Percentiles rank a stretch among this genome's conserved stretches.
phyloP scores from a whole-genome alignment of 2,888 invertebrate species.

The Craniophora ligustri region DNA sequence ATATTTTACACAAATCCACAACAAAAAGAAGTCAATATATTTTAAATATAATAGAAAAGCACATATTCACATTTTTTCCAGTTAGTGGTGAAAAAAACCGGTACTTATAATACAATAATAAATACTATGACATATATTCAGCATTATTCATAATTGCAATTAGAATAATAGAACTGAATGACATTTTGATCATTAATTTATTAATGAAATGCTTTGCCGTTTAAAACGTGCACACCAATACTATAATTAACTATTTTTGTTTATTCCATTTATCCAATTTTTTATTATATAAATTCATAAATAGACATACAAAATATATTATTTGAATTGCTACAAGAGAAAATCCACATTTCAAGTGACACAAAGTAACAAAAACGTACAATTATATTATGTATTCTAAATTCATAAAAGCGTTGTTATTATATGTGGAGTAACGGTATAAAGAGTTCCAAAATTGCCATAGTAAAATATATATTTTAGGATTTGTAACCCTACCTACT shows the following conservation, averaged over 20 bases:
- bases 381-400: constrained; percentile 23
- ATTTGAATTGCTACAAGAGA: constrained; percentile 37
- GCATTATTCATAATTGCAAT: constrained; percentile 22
- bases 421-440: constrained; percentile 30
- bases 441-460: constrained; percentile 49
- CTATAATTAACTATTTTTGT: constrained; percentile 6
- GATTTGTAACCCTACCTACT: constrained; percentile 27
- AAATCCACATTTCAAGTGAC: constrained; percentile 31
- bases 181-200: constrained; percentile 7
- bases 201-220: constrained; percentile 14
- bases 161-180: constrained; percentile 22
- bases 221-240: constrained; percentile 24
- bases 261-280: constrained; percentile 21
- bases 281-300: constrained; percentile 29
- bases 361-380: constrained; percentile 31
- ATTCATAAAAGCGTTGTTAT: constrained; percentile 22
- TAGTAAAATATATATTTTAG: constrained; percentile 28
- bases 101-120: constrained; percentile 35
- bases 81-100: constrained; percentile 19
- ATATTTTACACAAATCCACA: too few species aligned
- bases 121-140: constrained; percentile 31
- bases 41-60: neutral
- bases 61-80: neutral
- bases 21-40: too few species aligned
- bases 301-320: constrained; percentile 56